A percentile compares a stretch with the other conserved stretches of the same genome.
phyloP scores from a whole-genome alignment of 2,797 vertebrate genomes.

The Scarus forsteni region DNA sequence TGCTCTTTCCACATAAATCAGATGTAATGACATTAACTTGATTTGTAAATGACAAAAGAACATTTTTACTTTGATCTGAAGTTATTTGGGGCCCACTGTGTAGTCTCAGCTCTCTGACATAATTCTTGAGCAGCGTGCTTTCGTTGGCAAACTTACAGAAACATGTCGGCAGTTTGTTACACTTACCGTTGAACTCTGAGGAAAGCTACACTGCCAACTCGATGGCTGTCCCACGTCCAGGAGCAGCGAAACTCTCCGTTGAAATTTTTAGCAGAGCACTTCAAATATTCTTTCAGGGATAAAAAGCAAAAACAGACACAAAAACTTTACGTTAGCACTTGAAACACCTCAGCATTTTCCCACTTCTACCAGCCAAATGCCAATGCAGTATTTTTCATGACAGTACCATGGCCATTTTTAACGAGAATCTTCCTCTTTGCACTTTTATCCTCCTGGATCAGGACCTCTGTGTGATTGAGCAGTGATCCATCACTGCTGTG shows the following conservation, averaged over 20 bases:
- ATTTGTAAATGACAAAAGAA: conserved; percentile 4
- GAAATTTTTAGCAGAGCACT: conserved; percentile 77
- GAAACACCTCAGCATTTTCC: neutral
- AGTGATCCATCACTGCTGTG: conserved; percentile 63
- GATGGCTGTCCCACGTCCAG: conserved; percentile 74
- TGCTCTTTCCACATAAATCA: conserved; percentile 7
- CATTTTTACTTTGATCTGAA: conserved; percentile 3
- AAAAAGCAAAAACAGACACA: neutral
- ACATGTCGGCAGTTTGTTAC: conserved; percentile 11
- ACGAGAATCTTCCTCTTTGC: conserved; percentile 60
- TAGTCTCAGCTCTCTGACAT: conserved; percentile 22
- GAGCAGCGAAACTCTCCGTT: conserved; percentile 79
- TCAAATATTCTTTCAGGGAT: conserved; percentile 65
- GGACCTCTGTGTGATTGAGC: conserved; percentile 79
- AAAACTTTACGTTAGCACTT: neutral
- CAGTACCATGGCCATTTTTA: conserved; percentile 40
- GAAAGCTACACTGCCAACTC: conserved; percentile 68
- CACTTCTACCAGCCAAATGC: neutral
- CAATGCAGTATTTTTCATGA: neutral
- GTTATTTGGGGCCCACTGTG: conserved; percentile 21
- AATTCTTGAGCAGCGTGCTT: conserved; percentile 22
- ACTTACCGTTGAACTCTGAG: conserved; percentile 75
- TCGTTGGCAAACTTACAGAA: conserved; percentile 23
- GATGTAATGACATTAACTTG: neutral
- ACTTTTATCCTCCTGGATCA: conserved; percentile 55